Percentiles rank a stretch among this genome's conserved stretches.
phyloP scores from a whole-genome alignment of 2,888 invertebrate genomes.

The Agriotes lineatus region DNA sequence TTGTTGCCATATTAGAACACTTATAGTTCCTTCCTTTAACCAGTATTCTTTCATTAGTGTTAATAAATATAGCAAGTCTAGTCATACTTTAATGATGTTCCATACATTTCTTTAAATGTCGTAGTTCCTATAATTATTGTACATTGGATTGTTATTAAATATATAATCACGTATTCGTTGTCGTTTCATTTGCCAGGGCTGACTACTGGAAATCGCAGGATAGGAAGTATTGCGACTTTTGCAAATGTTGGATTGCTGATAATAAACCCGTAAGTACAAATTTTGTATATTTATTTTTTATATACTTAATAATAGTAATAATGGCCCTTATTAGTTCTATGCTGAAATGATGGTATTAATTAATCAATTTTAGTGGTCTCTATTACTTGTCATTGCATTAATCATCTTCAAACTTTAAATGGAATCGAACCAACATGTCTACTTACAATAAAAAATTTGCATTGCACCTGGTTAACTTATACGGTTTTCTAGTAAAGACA shows the following conservation, averaged over 20 bases:
- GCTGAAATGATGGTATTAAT: no score
- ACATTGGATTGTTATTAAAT: constrained; percentile 46
- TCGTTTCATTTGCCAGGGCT: constrained; percentile 74
- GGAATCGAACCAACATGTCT: no score
- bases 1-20: constrained; percentile 25
- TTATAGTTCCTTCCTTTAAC: constrained; percentile 45
- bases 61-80: constrained; percentile 28
- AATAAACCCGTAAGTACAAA: constrained; percentile 87
- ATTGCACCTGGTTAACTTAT: no score
- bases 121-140: constrained; percentile 44
- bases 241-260: constrained; percentile 98
- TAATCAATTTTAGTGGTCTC: no score
- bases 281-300: no score
- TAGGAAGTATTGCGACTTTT: constrained; percentile 96
- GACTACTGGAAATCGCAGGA: constrained; percentile 98
- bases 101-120: constrained; percentile 40
- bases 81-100: constrained; percentile 44
- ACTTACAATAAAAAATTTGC: no score
- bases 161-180: constrained; percentile 38
- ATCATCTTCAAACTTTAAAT: no score
- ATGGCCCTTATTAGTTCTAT: no score
- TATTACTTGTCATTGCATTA: no score
- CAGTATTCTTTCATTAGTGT: constrained; percentile 43
- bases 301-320: no score
- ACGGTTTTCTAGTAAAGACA: no score